A percentile compares a stretch with the other conserved stretches of the same genome.
phyloP scores from a whole-genome alignment of 2,797 vertebrate species.

The Rhabdomys pumilio region DNA sequence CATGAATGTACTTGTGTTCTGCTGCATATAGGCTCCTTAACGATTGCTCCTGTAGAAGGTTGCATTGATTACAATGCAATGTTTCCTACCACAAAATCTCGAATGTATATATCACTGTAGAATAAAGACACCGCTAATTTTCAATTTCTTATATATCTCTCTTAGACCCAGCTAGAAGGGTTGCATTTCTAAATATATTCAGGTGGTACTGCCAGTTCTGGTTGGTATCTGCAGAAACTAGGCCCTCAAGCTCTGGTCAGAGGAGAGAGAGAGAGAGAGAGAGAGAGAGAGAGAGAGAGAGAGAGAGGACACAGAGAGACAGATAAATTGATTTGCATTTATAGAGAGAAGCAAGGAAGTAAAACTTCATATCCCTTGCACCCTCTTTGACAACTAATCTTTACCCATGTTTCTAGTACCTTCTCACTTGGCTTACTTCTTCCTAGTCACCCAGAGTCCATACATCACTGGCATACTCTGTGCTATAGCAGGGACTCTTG shows the following conservation, averaged over 20 bases:
- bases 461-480: rapidly evolving
- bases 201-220: neutral
- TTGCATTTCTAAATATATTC: neutral
- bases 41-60: neutral
- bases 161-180: neutral
- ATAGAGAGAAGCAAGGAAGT: neutral
- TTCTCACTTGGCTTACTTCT: rapidly evolving
- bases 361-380: neutral
- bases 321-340: neutral
- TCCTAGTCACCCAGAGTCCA: rapidly evolving
- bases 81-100: neutral
- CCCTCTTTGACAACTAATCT: neutral
- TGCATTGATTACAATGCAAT: rapidly evolving
- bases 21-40: rapidly evolving
- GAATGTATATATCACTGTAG: neutral
- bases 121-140: neutral
- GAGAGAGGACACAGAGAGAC: too few relatives aligned
- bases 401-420: neutral
- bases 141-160: neutral
- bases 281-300: neutral
- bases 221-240: neutral
- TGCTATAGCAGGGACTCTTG: neutral
- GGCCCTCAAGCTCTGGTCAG: neutral
- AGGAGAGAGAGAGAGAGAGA: neutral
- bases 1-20: too few relatives aligned